phyloP scores from a whole-genome alignment of 2,888 invertebrate genomes.

The Myopa tessellatipennis region DNA sequence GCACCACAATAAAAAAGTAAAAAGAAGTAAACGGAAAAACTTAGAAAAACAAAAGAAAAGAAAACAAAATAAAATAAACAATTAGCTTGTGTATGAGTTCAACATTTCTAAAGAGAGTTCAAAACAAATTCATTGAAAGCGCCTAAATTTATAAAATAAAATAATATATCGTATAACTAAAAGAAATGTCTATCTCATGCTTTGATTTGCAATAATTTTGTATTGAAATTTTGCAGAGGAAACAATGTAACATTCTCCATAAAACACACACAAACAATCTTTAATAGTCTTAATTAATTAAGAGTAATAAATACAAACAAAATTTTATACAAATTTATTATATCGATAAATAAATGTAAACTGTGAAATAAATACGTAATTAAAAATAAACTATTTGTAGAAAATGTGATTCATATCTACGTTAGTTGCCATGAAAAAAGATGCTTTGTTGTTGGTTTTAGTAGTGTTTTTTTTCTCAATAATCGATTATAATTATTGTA shows the following conservation, averaged over 20 bases:
- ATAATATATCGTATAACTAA: neutral
- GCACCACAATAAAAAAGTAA: constrained; percentile 37
- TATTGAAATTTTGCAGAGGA: neutral
- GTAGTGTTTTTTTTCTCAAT: neutral
- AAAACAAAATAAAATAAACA: constrained; percentile 26
- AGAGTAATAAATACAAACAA: constrained; percentile 14
- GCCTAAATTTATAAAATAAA: neutral
- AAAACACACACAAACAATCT: constrained; percentile 2
- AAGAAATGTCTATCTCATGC: neutral
- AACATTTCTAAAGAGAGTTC: constrained; percentile 22
- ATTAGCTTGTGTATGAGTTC: constrained; percentile 28
- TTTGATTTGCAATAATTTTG: no score
- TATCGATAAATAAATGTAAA: constrained; percentile 24
- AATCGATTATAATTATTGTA: no score
- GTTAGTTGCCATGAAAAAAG: no score
- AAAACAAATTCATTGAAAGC: neutral
- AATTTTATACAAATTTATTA: constrained; percentile 29
- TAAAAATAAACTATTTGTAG: neutral
- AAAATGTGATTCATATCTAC: no score
- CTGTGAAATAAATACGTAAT: constrained; percentile 12
- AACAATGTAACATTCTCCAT: neutral
- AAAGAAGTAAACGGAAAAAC: constrained; percentile 33
- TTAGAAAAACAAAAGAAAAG: constrained; percentile 37
- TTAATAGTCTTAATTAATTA: constrained; percentile 9
- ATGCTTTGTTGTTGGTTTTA: neutral